These are phyloP conservation scores for Myotis daubentonii DNA, from an alignment of 2,797 vertebrate species.

Conservation along the genomic window DNA sequence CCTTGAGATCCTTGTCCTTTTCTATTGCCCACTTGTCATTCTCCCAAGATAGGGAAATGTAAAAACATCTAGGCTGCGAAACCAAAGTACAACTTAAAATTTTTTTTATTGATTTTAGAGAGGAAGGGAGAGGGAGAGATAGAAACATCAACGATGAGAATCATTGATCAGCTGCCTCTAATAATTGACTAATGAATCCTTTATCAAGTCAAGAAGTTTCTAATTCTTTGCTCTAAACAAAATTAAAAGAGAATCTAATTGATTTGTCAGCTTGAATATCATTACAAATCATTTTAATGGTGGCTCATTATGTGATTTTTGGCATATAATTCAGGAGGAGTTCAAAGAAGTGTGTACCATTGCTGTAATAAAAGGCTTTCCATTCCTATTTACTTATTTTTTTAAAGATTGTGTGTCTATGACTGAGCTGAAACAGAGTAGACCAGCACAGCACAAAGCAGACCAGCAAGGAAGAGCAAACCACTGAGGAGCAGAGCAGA, in stretches of 20 bases:
- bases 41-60: neutral
- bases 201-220: constrained; percentile 10
- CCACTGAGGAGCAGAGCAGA: too few species aligned
- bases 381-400: neutral
- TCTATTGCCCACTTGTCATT: neutral
- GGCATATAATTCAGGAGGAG: neutral
- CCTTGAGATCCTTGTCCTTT: neutral
- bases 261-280: constrained; percentile 28
- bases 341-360: neutral
- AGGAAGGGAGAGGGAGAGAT: too few species aligned
- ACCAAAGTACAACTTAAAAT: neutral
- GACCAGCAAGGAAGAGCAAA: too few species aligned
- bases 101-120: too few species aligned
- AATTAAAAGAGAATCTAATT: constrained; percentile 23
- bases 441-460: too few species aligned
- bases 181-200: neutral
- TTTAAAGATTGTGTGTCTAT: too few species aligned
- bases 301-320: neutral
- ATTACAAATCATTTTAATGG: constrained; percentile 15
- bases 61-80: neutral
- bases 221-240: constrained; percentile 13
- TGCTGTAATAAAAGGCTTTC: neutral
- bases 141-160: too few species aligned
- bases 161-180: neutral
- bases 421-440: too few species aligned